Evolutionary conservation across 2,888 invertebrate species (phyloP), one percentile per base, ranked within the genome.

Genomic region (Caenorhabditis imperialis): DNA sequence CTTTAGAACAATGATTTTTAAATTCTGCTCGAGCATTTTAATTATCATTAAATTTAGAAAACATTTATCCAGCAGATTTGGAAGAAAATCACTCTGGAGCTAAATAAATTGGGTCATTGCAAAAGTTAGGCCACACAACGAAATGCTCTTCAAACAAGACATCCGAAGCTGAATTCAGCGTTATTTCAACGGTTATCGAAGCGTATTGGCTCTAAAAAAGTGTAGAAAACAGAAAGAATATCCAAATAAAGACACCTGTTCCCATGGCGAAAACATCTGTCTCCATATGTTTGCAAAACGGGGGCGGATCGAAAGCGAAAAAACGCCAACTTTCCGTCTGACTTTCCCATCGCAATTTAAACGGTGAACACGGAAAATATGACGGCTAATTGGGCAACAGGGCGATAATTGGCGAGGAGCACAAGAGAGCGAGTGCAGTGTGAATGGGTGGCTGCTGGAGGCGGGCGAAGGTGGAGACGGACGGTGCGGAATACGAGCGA

Each of bases 341-440:
- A 48, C 48, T 63, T 54, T 48, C 38, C 42, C 50, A 18, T 40
- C 33, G 12, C 42, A 45, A n/a, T 38, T 27, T 14, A 7, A 45
- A 3, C n/a, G 18, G 6, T 57, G 45, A 47, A n/a, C n/a, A 30
- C 6, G 10, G 10, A 30, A 30, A 30, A 30, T 7, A 10, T 48
- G 60, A 50, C 58, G 61, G 50, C 44, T 61, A 61, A 61, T 61
- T 61, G 61, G 61, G 44, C 61, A 42, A 30, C 35, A 27, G 47
- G 35, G 48, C 6, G 57, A 20, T n/a, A 2, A 33, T 16, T 18
- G 27, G 16, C 22, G 35, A 22, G 20, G 40, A 14, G 38, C 30
- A 20, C 23, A 45, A 22, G 25, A n/a, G n/a, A 58, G 22, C 30
- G 25, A 42, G 25, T 44, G 42, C 51, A 42, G 61, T 45, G 44